Evolutionary conservation across 1,140 invertebrate species (phyloP).

Genomic region (Drosophila asahinai): DNA sequence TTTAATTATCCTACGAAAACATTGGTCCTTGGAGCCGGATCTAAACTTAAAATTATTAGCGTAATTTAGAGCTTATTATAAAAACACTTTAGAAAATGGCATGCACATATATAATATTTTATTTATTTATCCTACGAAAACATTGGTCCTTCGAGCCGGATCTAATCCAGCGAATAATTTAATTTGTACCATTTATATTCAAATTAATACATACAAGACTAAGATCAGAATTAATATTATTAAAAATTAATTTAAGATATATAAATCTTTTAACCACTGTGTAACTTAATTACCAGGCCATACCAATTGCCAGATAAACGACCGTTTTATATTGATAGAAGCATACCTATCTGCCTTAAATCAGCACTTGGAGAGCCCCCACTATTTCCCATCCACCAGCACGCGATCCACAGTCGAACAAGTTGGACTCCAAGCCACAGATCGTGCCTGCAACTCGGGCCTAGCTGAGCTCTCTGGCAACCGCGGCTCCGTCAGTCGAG

Average conservation of each 20-base stretch:
- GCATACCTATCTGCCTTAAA: slow-evolving; percentile 11
- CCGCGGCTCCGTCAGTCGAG: slow-evolving; percentile 52
- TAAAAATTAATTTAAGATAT: no score
- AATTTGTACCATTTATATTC: not conserved
- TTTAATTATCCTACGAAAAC: no score
- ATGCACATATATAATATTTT: no score
- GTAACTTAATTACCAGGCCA: not conserved
- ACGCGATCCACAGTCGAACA: slow-evolving; percentile 50
- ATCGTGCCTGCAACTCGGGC: slow-evolving; percentile 23
- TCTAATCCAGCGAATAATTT: not conserved
- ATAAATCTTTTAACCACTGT: not conserved
- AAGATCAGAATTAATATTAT: not conserved
- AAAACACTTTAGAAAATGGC: no score
- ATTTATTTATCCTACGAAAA: no score
- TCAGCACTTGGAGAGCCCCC: slow-evolving; percentile 13
- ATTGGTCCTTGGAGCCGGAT: no score
- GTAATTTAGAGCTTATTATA: no score
- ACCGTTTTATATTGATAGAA: slow-evolving; percentile 6
- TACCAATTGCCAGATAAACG: slow-evolving; percentile 1
- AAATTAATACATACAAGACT: not conserved
- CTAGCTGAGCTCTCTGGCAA: slow-evolving; percentile 42
- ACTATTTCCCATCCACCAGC: slow-evolving; percentile 22
- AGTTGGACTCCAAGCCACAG: slow-evolving; percentile 41
- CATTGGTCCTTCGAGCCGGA: no score
- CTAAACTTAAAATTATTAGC: no score